phyloP scores from a whole-genome alignment of 2,797 vertebrate species.

The Crenuchus spilurus region DNA sequence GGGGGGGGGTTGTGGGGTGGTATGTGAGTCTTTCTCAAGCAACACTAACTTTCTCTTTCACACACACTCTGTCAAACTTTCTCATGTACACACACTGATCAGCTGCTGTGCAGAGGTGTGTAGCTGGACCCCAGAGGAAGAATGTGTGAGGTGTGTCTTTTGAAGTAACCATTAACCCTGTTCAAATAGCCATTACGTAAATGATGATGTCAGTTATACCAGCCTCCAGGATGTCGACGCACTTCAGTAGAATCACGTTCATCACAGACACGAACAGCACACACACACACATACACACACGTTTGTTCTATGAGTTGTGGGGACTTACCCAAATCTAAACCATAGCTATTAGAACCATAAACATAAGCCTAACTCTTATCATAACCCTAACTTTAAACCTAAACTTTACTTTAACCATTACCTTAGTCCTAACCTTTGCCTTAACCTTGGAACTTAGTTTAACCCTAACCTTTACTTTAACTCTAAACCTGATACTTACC shows the following conservation, averaged over 20 bases:
- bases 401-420: too few relatives aligned
- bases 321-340: too few relatives aligned
- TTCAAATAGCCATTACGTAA: conserved; percentile 73
- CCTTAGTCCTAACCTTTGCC: too few relatives aligned
- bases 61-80: not conserved
- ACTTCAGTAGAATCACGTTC: conserved; percentile 51
- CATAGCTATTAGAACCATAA: too few relatives aligned
- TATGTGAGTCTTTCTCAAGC: not conserved
- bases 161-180: conserved; percentile 73
- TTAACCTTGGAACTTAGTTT: too few relatives aligned
- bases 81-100: conserved; percentile 20
- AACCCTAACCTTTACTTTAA: too few relatives aligned
- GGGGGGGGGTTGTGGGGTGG: too few relatives aligned
- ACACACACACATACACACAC: too few relatives aligned
- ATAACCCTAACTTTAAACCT: too few relatives aligned
- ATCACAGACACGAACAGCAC: conserved; percentile 52
- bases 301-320: too few relatives aligned
- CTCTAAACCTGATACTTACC: too few relatives aligned
- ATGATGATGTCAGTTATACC: conserved; percentile 52
- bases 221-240: conserved; percentile 61
- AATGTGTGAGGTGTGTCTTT: conserved; percentile 62
- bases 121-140: not conserved
- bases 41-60: not conserved
- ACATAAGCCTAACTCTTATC: too few relatives aligned
- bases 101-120: conserved; percentile 19